Percentiles rank a stretch among this genome's conserved stretches.
Conservation (phyloP, 2,113 vertebrate species). For the Ammospiza nelsoni region DNA sequence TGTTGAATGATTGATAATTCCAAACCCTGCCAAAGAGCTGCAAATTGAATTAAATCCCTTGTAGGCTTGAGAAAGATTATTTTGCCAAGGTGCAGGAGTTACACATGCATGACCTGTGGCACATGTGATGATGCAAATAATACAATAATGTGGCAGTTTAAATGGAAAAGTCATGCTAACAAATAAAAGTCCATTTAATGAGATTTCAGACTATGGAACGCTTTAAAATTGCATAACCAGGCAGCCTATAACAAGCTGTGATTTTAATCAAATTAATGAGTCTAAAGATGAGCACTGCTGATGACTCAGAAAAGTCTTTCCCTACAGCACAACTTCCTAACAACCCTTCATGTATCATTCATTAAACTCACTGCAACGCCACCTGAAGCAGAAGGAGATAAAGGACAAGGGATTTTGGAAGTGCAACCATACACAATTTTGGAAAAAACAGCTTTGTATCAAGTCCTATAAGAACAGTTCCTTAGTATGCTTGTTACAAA, state of each 20-base stretch:
- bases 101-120: background rate
- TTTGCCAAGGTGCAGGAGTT: background rate
- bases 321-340: conserved; percentile 14
- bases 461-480: background rate
- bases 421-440: background rate
- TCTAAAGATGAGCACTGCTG: background rate
- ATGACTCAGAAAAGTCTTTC: conserved; percentile 23
- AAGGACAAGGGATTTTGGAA: background rate
- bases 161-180: background rate
- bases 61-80: background rate
- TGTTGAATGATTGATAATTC: background rate
- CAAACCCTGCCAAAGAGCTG: background rate
- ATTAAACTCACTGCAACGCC: background rate
- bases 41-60: background rate
- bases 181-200: background rate
- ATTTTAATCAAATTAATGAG: conserved; percentile 50
- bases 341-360: background rate
- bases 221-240: conserved; percentile 9
- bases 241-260: background rate
- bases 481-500: background rate
- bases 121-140: background rate
- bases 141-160: background rate
- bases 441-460: background rate
- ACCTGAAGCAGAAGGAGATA: background rate
- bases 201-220: background rate